Evolutionary conservation across 2,797 vertebrate species (phyloP).

Genomic region (Acipenser oxyrinchus): DNA sequence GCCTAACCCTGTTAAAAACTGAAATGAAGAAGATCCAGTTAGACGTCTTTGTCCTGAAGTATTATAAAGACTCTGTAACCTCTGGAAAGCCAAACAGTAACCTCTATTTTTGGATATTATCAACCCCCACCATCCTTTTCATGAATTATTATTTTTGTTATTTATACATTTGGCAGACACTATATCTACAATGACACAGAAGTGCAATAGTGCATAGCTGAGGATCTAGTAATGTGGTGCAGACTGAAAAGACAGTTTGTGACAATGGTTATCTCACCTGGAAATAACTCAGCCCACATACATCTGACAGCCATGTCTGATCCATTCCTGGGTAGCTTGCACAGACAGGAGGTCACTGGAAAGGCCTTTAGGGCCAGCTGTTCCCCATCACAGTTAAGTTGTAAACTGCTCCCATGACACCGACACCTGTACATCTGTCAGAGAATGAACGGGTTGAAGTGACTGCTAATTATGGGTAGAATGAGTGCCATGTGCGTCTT

Average conservation of each 20-base stretch:
- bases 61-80: too few relatives aligned
- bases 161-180: too few relatives aligned
- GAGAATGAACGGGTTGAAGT: conserved; percentile 46
- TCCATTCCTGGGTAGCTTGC: conserved; percentile 53
- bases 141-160: too few relatives aligned
- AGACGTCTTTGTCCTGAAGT: too few relatives aligned
- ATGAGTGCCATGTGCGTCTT: conserved; percentile 23
- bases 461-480: conserved; percentile 34
- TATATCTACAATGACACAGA: too few relatives aligned
- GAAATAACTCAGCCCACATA: conserved; percentile 41
- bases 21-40: too few relatives aligned
- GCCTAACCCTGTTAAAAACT: too few relatives aligned
- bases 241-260: conserved; percentile 50
- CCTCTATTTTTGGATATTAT: too few relatives aligned
- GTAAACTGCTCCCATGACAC: conserved; percentile 39
- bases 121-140: too few relatives aligned
- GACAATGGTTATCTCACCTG: conserved; percentile 36
- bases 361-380: conserved; percentile 49
- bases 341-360: conserved; percentile 39
- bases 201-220: too few relatives aligned
- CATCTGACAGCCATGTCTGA: conserved; percentile 59
- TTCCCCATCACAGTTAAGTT: conserved; percentile 50
- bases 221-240: conserved; percentile 6
- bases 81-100: too few relatives aligned
- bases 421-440: conserved; percentile 46